Percentiles rank a stretch among this genome's conserved stretches.
phyloP scores from a whole-genome alignment of 2,888 invertebrate genomes.

The Odontomyia ornata region DNA sequence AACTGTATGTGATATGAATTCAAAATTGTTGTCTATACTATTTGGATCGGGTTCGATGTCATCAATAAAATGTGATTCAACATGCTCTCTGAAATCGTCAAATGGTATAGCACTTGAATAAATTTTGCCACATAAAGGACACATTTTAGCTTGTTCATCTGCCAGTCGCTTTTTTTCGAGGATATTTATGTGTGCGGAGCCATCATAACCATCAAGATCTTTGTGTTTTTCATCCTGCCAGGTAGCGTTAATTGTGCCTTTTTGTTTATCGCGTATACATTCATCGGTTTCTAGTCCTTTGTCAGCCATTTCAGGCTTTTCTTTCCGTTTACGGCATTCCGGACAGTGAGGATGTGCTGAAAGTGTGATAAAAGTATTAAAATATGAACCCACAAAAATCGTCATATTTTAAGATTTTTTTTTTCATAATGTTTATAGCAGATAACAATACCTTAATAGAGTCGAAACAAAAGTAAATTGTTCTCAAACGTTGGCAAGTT shows the following conservation, averaged over 20 bases:
- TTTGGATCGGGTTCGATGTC: slow-evolving; percentile 66
- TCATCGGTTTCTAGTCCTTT: slow-evolving; percentile 60
- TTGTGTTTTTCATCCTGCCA: neutral
- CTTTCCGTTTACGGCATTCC: slow-evolving; percentile 57
- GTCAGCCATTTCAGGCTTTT: slow-evolving; percentile 62
- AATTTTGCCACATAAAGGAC: slow-evolving; percentile 77
- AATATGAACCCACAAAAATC: neutral
- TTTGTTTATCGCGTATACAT: slow-evolving; percentile 5
- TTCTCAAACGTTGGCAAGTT: too few species aligned
- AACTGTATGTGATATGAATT: slow-evolving; percentile 64
- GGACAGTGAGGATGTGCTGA: slow-evolving; percentile 52
- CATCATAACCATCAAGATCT: slow-evolving; percentile 8
- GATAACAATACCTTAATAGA: too few species aligned
- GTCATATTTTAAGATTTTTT: too few species aligned
- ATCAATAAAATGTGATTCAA: slow-evolving; percentile 78
- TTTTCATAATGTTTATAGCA: too few species aligned
- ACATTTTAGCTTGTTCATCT: slow-evolving; percentile 67
- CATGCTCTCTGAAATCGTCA: slow-evolving; percentile 76
- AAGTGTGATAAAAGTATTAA: too few species aligned
- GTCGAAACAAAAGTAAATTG: too few species aligned
- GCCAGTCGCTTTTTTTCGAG: slow-evolving; percentile 59
- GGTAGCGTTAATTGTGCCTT: neutral
- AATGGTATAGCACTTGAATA: slow-evolving; percentile 70
- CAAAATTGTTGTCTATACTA: slow-evolving; percentile 67
- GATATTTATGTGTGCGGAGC: slow-evolving; percentile 58